Base-by-base conservation (phyloP, 2,113 vertebrate genomes). In the Siphamia tubifer region DNA sequence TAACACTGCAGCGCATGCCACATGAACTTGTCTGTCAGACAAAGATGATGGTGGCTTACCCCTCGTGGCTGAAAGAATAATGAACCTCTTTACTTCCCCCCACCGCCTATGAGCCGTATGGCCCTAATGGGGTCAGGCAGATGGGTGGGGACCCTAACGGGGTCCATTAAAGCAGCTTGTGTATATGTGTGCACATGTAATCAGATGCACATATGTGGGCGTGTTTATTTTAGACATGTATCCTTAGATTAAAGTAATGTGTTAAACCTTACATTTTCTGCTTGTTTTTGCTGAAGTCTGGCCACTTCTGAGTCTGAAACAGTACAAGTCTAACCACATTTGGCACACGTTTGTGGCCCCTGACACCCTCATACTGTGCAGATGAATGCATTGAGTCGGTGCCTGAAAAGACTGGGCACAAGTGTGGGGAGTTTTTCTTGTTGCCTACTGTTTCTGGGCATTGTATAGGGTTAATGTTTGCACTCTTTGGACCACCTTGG, bases 41-140 rank as follows among this genome's bases (percentile, higher is more conserved):
- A 79, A 77, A 72, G 71, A 53, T 74, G 52, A 67, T 58, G 56
- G 67, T 70, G 65, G 24, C 31, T 52, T 42, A 36, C 38, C 44
- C 71, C 1, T 16, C 54, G 63, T 74, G 63, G 52, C 64, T 73
- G 39, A 16, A 65, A 82, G 72, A 85, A 84, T 88, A 89, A 85
- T 86, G 73, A 85, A 74, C 70, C 77, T 43, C 62, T 34, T 53
- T 23, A 20, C 13, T 32, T 15, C 10, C 44, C 51, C 43, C 19
- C 42, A 43, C 52, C 52, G 78, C 60, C 64, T 69, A 66, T 73
- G 77, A 87, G 79, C 62, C 54, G 51, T 79, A 87, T 83, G 84
- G 56, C 69, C 54, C 73, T 86, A 89, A 91, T 90, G 87, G 82
- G 88, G 90, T 90, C 90, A 91, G 75, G 75, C 88, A 89, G 84